Evolutionary conservation across 1,140 invertebrate genomes (phyloP).

Genomic region (Plectrocnemia conspersa): DNA sequence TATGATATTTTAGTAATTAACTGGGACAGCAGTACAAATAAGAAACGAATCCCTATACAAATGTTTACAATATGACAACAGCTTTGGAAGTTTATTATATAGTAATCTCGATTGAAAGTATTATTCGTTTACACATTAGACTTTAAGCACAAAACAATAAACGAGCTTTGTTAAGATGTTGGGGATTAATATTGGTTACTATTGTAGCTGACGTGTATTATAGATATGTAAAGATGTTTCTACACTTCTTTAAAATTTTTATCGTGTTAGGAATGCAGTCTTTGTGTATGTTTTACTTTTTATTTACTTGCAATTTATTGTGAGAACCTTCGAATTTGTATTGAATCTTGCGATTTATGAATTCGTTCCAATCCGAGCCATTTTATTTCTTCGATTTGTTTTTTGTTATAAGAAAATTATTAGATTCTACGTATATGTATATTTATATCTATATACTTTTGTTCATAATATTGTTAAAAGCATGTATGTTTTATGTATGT

Average conservation of each 20-base stretch:
- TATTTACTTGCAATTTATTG: not conserved
- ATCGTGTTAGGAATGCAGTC: not conserved
- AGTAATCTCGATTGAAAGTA: no score
- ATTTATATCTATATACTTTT: conserved; percentile 13
- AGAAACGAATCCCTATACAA: no score
- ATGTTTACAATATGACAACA: no score
- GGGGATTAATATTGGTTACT: no score
- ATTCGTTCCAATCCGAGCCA: conserved; percentile 34
- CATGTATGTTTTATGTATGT: conserved; percentile 8
- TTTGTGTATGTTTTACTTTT: not conserved
- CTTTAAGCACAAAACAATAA: no score
- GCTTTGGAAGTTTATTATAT: no score
- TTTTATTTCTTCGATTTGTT: conserved; percentile 27
- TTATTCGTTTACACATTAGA: no score
- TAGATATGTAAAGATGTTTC: not conserved
- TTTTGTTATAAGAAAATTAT: conserved; percentile 14
- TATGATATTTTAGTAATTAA: no score
- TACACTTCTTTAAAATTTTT: not conserved
- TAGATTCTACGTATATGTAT: no score
- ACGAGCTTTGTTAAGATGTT: no score
- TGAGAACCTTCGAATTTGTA: not conserved
- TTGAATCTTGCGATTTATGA: conserved; percentile 10
- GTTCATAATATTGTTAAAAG: conserved; percentile 19
- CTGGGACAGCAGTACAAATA: no score
- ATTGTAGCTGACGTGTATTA: no score